Base-by-base conservation (phyloP, 2,797 vertebrate species). In the Periparus ater region DNA sequence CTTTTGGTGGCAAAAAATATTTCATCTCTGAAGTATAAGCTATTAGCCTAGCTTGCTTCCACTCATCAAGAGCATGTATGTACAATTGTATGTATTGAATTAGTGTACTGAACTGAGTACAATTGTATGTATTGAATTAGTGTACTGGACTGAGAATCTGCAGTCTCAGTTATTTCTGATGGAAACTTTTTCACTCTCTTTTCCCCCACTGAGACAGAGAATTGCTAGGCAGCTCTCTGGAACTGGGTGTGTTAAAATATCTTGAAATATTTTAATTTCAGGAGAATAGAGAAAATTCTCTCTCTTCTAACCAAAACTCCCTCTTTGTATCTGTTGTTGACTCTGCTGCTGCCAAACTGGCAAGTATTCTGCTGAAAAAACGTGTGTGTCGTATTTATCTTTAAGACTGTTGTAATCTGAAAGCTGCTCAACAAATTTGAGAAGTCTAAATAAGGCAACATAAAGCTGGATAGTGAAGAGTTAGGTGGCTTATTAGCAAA, bases 391-490 rank as follows among this genome's bases (percentile, higher is more conserved):
- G 27, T 97, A 94, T 97, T 97, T 98, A 91, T 95, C 94, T 95
- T 96, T 97, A 97, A 97, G 93, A 87, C 73, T 93, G 80, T 81
- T 87, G 80, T 97, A 98, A 97, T 97, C 96, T 96, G 96, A 97
- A 97, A 97, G 97, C 93, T 94, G 96, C 93, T 98, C 95, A 95
- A 47, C 91, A 72, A 91, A 91, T 92, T 94, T 95, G 94, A 96
- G 95, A 70, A 50, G 38, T 92, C 95, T 97, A 97, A 97, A 97
- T 96, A 97, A 97, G 91, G 95, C 85, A 88, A 54, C 89, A 58
- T 93, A 97, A 96, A 93, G 78, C 93, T 91, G 90, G 61, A 82
- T 83, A 70, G 70, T 93, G 86, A 82, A 92, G 82, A 51, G 80
- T 91, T 93, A 88, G 70, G 27, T 91, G 94, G 65, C 82, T 96